Evolutionary conservation across 2,113 vertebrate genomes (phyloP).

Genomic region (Vicugna pacos): DNA sequence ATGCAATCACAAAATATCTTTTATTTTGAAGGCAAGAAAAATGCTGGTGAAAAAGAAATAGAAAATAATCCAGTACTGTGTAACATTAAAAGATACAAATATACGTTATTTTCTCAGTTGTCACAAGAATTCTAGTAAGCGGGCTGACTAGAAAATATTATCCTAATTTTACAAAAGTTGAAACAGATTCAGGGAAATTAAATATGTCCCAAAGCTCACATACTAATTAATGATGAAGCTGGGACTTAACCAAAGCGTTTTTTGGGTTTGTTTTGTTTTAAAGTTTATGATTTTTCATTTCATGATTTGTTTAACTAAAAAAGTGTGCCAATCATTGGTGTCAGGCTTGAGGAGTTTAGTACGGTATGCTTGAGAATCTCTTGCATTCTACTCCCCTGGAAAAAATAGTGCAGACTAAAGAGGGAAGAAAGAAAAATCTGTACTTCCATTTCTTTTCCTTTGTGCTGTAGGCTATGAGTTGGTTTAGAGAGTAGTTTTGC

Average conservation of each 20-base stretch:
- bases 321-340: not conserved
- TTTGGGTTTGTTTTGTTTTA: not conserved
- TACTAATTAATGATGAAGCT: not conserved
- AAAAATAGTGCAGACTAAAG: not conserved
- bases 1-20: not conserved
- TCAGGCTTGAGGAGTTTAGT: not conserved
- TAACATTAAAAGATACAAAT: not conserved
- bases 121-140: not conserved
- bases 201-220: not conserved
- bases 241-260: not conserved
- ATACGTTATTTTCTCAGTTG: not conserved
- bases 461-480: slow-evolving; percentile 50
- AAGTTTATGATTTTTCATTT: slow-evolving; percentile 14
- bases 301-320: not conserved
- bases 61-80: not conserved
- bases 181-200: not conserved
- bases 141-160: not conserved
- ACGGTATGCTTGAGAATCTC: not conserved
- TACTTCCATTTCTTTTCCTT: not conserved
- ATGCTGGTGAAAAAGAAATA: not conserved
- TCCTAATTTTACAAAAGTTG: not conserved
- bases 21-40: slow-evolving; percentile 8
- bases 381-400: not conserved
- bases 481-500: slow-evolving; percentile 73
- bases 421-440: not conserved